Percentiles rank a stretch among this genome's conserved stretches.
These are phyloP conservation scores for Melanotaenia duboulayi DNA, from an alignment of 2,113 vertebrate species.

Conservation along the genomic window DNA sequence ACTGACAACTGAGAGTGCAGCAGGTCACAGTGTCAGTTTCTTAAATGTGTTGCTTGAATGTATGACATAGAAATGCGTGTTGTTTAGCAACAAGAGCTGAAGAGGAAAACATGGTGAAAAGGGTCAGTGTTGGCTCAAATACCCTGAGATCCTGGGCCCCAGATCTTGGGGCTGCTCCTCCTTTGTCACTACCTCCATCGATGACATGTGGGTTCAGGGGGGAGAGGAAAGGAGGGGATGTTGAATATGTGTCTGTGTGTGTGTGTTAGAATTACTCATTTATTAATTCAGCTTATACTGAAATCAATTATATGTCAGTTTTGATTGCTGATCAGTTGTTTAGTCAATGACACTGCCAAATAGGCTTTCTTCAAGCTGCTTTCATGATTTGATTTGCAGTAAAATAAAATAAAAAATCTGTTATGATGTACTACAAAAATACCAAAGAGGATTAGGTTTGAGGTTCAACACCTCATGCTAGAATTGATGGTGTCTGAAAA, in stretches of 20 bases:
- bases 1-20: slow-evolving; percentile 1
- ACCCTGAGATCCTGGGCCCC: slow-evolving; percentile 17
- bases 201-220: slow-evolving; percentile 19
- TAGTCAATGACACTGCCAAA: not conserved
- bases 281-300: no score
- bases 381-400: not conserved
- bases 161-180: slow-evolving; percentile 12
- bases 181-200: slow-evolving; percentile 1
- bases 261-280: not conserved
- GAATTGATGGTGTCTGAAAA: not conserved
- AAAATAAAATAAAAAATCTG: not conserved
- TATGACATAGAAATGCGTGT: slow-evolving; percentile 27
- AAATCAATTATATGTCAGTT: no score
- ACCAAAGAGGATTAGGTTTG: not conserved
- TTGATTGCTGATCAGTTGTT: not conserved
- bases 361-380: not conserved
- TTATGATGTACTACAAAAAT: not conserved
- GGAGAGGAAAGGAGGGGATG: not conserved
- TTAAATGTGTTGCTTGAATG: not conserved
- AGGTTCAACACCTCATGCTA: not conserved
- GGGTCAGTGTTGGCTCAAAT: slow-evolving; percentile 14
- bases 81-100: slow-evolving; percentile 35
- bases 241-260: not conserved
- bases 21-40: slow-evolving; percentile 6
- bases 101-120: slow-evolving; percentile 23